Evolutionary conservation across 2,113 vertebrate species (phyloP), one percentile per base, ranked within the genome.

Genomic region (Osmerus eperlanus): DNA sequence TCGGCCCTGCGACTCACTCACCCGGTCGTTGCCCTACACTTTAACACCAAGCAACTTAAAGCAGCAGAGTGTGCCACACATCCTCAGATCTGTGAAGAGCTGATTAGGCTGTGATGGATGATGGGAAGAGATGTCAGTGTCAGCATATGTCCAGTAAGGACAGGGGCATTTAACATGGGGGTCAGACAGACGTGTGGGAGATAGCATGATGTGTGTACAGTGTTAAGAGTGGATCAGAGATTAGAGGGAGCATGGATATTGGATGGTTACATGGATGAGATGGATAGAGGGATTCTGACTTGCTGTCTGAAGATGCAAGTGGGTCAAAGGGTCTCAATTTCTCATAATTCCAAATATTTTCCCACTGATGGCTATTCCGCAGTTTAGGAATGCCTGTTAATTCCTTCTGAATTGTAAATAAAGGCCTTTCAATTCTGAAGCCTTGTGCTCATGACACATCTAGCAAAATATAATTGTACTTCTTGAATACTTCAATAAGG

Each of bases 191-290:
- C 12, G 41, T 47, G 41, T 47, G 41, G 41, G 41, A 47, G 41
- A 47, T 47, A 47, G 41, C 41, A 47, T 47, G 41, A 47, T 18
- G 32, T 29, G 16, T 54, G 47, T 29, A 18, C 51, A 53, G 60
- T 6, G 61, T 72, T 79, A 51, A 70, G 56, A 67, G 70, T 29
- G 32, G 76, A 81, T 47, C 73, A 77, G 70, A 74, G 80, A 84
- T 86, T 87, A 85, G 58, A 81, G 13, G 23, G 55, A 25, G 16
- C 41, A 71, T 84, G 71, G 79, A 66, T 76, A 74, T 83, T 68
- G 41, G 41, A 47, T 79, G 67, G 23, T 19, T 74, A 28, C 6
- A 71, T 71, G 70, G 28, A 71, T 65, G 23, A 78, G 64, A 79
- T 83, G 70, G 80, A 60, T 74, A 28, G 58, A 60, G 23, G 71